Conservation (phyloP, 1,140 invertebrate genomes). For the Brachionus calyciflorus region DNA sequence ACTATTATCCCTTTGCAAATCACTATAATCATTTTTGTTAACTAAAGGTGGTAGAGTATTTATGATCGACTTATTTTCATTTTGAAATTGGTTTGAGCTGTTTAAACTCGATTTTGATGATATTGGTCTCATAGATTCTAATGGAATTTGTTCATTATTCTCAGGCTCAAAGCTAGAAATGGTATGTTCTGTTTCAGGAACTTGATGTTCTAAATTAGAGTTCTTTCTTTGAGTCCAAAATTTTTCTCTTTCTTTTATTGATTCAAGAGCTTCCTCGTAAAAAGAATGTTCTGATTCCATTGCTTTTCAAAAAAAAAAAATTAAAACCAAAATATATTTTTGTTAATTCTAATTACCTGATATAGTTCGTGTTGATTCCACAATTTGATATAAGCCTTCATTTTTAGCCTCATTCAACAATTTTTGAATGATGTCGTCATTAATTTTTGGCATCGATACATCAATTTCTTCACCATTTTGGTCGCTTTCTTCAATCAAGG, state of each 20-base stretch:
- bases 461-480: not conserved
- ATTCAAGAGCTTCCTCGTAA: constrained; percentile 16
- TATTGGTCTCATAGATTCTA: not conserved
- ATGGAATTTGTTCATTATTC: not conserved
- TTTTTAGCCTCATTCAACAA: constrained; percentile 32
- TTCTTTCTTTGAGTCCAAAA: not conserved
- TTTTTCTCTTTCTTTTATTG: constrained; percentile 12
- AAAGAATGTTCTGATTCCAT: constrained; percentile 2
- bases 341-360: constrained; percentile 14
- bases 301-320: not conserved
- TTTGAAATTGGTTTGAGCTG: not conserved
- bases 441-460: constrained; percentile 17
- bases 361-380: not conserved
- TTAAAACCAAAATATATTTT: not conserved
- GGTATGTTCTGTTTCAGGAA: not conserved
- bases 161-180: not conserved
- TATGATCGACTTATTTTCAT: not conserved
- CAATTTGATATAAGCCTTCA: constrained; percentile 32
- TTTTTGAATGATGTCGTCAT: constrained; percentile 23
- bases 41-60: not conserved
- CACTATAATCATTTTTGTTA: not conserved
- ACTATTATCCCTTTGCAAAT: not conserved
- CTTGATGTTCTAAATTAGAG: not conserved
- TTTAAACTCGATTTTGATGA: constrained; percentile 1
- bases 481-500: not conserved